Evolutionary conservation across 30 jellyfish, hydroid and myxozoan genomes (phyloP), one percentile per base, ranked within the genome.

Genomic region (Aurelia aurita): DNA sequence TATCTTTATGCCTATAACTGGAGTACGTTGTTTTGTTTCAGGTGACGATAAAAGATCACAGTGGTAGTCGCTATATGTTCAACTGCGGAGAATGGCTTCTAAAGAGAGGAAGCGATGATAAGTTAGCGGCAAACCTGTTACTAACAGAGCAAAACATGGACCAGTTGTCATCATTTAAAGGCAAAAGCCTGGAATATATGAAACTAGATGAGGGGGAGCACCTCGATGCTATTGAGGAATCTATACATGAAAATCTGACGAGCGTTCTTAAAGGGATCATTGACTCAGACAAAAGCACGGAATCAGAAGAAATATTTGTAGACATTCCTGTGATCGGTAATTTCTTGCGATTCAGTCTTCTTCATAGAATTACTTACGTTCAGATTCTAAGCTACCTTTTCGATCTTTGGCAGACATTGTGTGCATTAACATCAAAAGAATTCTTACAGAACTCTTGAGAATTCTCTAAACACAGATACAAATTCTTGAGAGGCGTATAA

Each of bases 1-100:
- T 39, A 39, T 39, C 51, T 39, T 39, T 39, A 4, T 39, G 51
- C 9, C 16, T 39, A 39, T 39, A 39, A 5, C 14, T 39, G 14
- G 51, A 39, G 9, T 39, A 15, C 16, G 12, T 39, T 39, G n/a
- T 39, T 39, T 39, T 39, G 9, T 39, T 39, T 39, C 29, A 83
- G 93, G 93, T 83, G 22, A 69, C 93, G 18, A 69, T 83, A 16
- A 70, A 74, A 58, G 93, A 83, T 43, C 93, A 71, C 62, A 58
- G 86, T 23, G 93, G 93, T 11, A 83, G 74, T 51, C 65, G 93
- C 20, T 83, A 69, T 63, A 74, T 83, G n/a, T 83, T 83, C 57
- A 53, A 72, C 46, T 71, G 87, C 70, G 93, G 81, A 10, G 58
- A 83, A 61, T 83, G 93, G 93, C 63, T 83, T n/a, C 80, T 68